These are phyloP conservation scores for Novumbra hubbsi DNA, from an alignment of 2,797 vertebrate species.

Conservation along the genomic window DNA sequence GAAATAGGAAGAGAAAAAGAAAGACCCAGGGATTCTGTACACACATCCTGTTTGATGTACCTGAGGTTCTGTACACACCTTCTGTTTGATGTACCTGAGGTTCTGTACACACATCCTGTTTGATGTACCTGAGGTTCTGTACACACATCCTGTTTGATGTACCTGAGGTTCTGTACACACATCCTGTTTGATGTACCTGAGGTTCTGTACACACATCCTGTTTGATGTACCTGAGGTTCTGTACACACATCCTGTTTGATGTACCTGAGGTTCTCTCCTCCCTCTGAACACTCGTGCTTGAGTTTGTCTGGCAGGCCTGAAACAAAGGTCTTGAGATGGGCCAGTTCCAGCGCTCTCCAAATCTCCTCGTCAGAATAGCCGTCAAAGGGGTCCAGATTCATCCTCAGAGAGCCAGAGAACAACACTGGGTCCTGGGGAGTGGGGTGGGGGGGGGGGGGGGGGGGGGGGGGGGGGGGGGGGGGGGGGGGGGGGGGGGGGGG, in stretches of 20 bases:
- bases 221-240: background rate
- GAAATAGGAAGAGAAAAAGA: no score
- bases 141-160: no score
- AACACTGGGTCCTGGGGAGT: constrained; percentile 85
- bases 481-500: background rate
- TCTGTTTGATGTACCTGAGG: no score
- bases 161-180: no score
- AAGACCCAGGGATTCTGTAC: no score
- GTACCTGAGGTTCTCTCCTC: constrained; percentile 95
- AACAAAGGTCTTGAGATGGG: constrained; percentile 91
- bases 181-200: no score
- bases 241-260: background rate
- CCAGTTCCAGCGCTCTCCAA: constrained; percentile 87
- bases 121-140: no score
- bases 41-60: no score
- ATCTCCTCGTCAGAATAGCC: constrained; percentile 87
- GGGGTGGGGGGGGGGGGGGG: no score
- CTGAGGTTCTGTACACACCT: no score
- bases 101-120: no score
- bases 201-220: no score
- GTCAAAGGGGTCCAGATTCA: constrained; percentile 95
- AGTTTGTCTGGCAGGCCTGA: constrained; percentile 85
- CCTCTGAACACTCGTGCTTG: constrained; percentile 89
- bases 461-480: background rate
- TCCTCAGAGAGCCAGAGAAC: constrained; percentile 93